Evolutionary conservation across 2,888 invertebrate species (phyloP), one percentile per base, ranked within the genome.

Genomic region (Trachelus stipa): DNA sequence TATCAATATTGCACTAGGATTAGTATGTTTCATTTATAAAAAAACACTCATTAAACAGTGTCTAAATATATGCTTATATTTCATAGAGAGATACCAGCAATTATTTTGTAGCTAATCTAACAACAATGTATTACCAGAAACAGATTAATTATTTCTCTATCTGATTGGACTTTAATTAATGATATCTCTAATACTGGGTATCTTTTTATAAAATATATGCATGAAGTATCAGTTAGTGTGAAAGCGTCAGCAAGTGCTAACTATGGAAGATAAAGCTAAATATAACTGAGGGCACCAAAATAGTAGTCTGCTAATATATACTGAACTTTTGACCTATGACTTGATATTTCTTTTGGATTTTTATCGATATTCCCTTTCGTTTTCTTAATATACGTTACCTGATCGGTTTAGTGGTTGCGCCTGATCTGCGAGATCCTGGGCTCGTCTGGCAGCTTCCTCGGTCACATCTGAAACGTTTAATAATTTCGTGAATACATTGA

Each of bases 241-340:
- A 84, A 91, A 91, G 91, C 91, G 89, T 91, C 87, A 90, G 91
- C 91, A 91, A 89, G 91, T 91, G 91, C 91, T 90, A 91, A 90
- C 91, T 91, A 91, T 91, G 86, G 87, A 91, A 91, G 91, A 91
- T 91, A 91, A 91, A 91, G 91, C 91, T 91, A 91, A 91, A 91
- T 91, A 91, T 91, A 90, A 91, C 90, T 88, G 91, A 91, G 91
- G 91, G 91, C 89, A 91, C 91, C 91, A 91, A 89, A 88, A 87
- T 86, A 83, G 85, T 87, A 87, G 83, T 85, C 84, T 83, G 85
- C 86, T 88, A 89, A 83, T 76, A 82, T 80, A 81, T 87, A 87
- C 84, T 87, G 86, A 87, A 89, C 86, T 85, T 82, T 88, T 84
- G 87, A 87, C 86, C 87, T 88, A 87, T 84, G 77, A 74, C 9